These are phyloP conservation scores for Parazoanthus atlanticus DNA, from an alignment of 92 coral and sea anemone species.

Conservation along the genomic window DNA sequence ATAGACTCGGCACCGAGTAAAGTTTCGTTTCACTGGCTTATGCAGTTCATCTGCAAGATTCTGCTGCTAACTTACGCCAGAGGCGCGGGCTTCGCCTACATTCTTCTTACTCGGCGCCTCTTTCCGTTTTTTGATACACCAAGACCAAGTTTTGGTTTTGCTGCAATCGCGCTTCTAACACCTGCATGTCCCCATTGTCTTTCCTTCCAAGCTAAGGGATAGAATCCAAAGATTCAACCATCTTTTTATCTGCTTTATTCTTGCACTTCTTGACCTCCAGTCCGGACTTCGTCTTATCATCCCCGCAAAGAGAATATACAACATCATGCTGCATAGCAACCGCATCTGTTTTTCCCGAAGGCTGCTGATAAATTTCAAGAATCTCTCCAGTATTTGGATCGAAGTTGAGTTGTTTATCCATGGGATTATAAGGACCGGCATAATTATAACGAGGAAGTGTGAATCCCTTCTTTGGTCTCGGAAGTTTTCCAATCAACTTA, in stretches of 20 bases:
- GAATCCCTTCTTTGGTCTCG: too few relatives aligned
- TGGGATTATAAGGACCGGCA: background rate
- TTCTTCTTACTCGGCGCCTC: too few relatives aligned
- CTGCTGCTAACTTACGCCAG: too few relatives aligned
- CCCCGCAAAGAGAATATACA: background rate
- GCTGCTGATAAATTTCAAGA: background rate
- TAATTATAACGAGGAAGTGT: too few relatives aligned
- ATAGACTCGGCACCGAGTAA: too few relatives aligned
- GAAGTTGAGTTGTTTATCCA: background rate
- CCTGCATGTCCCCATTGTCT: background rate
- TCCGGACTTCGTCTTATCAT: too few relatives aligned
- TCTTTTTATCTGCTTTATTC: background rate
- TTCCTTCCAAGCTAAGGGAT: background rate
- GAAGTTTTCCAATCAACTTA: too few relatives aligned
- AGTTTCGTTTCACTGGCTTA: too few relatives aligned
- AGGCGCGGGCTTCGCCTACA: too few relatives aligned
- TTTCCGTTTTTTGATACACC: background rate
- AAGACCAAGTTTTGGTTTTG: background rate
- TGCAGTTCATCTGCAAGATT: too few relatives aligned
- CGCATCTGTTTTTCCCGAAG: background rate
- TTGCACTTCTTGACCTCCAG: background rate
- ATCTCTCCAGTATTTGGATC: background rate
- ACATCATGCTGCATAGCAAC: background rate
- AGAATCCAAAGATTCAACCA: background rate
- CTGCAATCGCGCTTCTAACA: background rate